Base-by-base conservation (phyloP, 1,140 invertebrate genomes). In the Eueides isabella region DNA sequence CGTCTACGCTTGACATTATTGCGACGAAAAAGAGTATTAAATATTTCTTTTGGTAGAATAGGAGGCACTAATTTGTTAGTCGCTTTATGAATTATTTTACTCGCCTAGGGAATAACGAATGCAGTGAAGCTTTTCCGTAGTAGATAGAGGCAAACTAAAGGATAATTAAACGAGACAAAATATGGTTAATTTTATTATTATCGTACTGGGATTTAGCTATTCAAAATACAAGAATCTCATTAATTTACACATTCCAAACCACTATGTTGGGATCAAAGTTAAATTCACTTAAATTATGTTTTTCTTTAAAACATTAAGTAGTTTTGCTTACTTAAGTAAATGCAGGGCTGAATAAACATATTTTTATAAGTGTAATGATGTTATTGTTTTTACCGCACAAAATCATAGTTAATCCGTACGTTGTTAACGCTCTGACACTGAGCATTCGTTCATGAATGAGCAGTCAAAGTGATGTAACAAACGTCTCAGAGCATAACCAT, bases 1-100 rank as follows among this genome's bases (percentile, higher is more conserved):
- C 75, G 83, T 89, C 85, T 85, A 77, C 73, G 76, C 74, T 72
- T 80, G 87, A 91, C 89, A 84, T 90, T 90, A 88, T 88, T 90
- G 81, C 82, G 81, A 88, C 76, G 81, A 81, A 80, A 80, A 79
- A 74, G 74, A 74, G 72, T 79, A 79, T 79, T 80, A 78, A 78
- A 77, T 75, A 80, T 76, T 75, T 73, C 28, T 68, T 76, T 67
- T 66, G 19, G 61, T 76, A 67, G 62, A 75, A 71, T 75, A 73
- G 62, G 74, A 77, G 63, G 68, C 61, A 68, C 48, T 75, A 79
- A 81, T 79, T 79, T 72, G 72, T 71, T 70, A 72, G 30, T 75
- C 63, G 72, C 71, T 78, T 78, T 76, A 80, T 80, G 71, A 83
- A 83, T 83, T 80, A 80, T 75, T 80, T 77, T 73, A 62, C 61